Conservation (phyloP, 2,797 vertebrate species). For the Poecilia gillii region DNA sequence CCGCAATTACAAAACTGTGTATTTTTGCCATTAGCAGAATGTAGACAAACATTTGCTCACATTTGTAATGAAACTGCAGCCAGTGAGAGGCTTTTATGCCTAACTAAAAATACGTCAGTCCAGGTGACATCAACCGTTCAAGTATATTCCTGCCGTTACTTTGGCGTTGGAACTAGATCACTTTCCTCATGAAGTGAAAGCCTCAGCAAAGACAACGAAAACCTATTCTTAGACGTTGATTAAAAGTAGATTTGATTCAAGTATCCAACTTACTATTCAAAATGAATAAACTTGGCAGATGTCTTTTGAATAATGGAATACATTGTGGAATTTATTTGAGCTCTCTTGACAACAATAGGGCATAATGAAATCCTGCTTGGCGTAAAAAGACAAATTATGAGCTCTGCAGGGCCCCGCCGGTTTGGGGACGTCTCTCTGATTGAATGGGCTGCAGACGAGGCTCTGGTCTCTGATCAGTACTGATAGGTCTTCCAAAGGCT, state of each 20-base stretch:
- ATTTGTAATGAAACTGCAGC: not conserved
- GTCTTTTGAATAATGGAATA: not conserved
- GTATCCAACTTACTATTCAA: not conserved
- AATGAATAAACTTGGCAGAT: constrained; percentile 11
- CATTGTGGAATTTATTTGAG: constrained; percentile 20
- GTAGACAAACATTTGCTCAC: too few species aligned
- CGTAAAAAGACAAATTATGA: constrained; percentile 41
- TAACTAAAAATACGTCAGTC: not conserved
- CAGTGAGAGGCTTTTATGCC: too few species aligned
- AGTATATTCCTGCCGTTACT: not conserved
- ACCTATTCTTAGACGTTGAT: not conserved
- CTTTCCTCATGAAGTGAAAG: not conserved
- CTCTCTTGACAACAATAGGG: constrained; percentile 21
- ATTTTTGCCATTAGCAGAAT: not conserved
- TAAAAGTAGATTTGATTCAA: not conserved
- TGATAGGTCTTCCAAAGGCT: constrained; percentile 51
- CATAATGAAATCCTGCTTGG: constrained; percentile 17
- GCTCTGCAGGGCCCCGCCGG: constrained; percentile 35
- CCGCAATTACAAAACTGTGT: not conserved
- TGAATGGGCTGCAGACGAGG: constrained; percentile 32
- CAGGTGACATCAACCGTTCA: not conserved
- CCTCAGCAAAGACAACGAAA: not conserved
- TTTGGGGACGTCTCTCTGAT: constrained; percentile 32
- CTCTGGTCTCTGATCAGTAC: constrained; percentile 41
- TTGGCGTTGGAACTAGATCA: not conserved